Evolutionary conservation across 2,888 invertebrate genomes (phyloP), one percentile per base, ranked within the genome.

Genomic region (Notodonta dromedarius): DNA sequence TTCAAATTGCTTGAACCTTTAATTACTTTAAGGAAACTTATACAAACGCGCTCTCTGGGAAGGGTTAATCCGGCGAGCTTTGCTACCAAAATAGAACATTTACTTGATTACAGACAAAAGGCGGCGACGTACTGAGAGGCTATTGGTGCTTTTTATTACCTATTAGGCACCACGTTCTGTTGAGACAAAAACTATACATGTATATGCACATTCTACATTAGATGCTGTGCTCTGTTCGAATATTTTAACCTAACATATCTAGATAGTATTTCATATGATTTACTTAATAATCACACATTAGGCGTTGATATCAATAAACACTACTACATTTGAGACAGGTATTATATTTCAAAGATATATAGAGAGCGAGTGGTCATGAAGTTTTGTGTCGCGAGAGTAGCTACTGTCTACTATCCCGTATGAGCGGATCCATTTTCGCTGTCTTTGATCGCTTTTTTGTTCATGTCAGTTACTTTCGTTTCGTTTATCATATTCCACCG

Each of bases 391-490:
- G 84, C 84, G 16, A 55, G 79, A 82, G 79, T 85, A 84, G 86
- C 82, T 82, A 60, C 68, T 63, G 72, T 74, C 82, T 87, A 87
- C 85, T 88, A 90, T 91, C 90, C 89, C 90, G 87, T 88, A 87
- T 87, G 89, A 90, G 85, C 88, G 85, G 80, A 86, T 86, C 89
- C 86, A 88, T 87, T 91, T 91, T 89, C 88, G 90, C 89, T 91
- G 91, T 91, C 90, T 90, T 89, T 85, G 84, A 84, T 84, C 82
- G 71, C 79, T 87, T 89, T 89, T 91, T 89, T 88, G 87, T 86
- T 83, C 80, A 82, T 80, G 83, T 85, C 83, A 84, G 85, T 87
- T 87, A 82, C 84, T 86, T 87, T 88, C 79, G 80, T 87, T 87
- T 83, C 82, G 86, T 87, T 88, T 87, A 85, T 87, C 81, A 86